phyloP scores from a whole-genome alignment of 2,888 invertebrate species.

The Baronia brevicornis region DNA sequence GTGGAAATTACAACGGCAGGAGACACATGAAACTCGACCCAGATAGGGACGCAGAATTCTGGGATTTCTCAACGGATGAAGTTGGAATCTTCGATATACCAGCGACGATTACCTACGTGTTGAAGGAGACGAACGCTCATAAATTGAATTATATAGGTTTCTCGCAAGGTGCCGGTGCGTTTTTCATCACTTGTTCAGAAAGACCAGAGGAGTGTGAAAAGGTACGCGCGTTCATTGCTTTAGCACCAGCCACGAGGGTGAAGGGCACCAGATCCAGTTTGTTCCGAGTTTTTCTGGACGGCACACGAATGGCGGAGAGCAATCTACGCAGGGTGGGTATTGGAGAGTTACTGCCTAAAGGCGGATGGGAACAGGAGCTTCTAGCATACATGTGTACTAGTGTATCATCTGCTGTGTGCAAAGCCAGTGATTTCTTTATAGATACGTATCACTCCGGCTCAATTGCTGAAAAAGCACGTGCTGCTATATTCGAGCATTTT shows the following conservation, averaged over 20 bases:
- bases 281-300: too few species aligned
- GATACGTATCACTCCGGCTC: conserved; percentile 19
- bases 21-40: conserved; percentile 60
- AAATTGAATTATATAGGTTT: conserved; percentile 27
- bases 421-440: conserved; percentile 6
- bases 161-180: conserved; percentile 28
- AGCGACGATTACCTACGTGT: conserved; percentile 29
- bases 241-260: conserved; percentile 30
- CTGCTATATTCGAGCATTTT: conserved; percentile 22
- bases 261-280: too few species aligned
- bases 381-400: too few species aligned
- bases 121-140: conserved; percentile 23
- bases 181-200: conserved; percentile 28
- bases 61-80: conserved; percentile 69
- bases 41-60: conserved; percentile 53
- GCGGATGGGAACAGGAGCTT: too few species aligned
- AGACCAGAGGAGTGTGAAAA: conserved; percentile 32
- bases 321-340: too few species aligned
- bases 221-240: conserved; percentile 27
- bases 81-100: conserved; percentile 28
- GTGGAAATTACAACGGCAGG: conserved; percentile 64
- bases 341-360: too few species aligned
- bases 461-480: conserved; percentile 21
- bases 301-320: too few species aligned
- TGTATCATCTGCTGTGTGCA: too few species aligned